Percentiles rank a stretch among this genome's conserved stretches.
Evolutionary conservation across 53 echinoderm and acorn worm species (phyloP).

Genomic region (Hippasteria phrygiana): DNA sequence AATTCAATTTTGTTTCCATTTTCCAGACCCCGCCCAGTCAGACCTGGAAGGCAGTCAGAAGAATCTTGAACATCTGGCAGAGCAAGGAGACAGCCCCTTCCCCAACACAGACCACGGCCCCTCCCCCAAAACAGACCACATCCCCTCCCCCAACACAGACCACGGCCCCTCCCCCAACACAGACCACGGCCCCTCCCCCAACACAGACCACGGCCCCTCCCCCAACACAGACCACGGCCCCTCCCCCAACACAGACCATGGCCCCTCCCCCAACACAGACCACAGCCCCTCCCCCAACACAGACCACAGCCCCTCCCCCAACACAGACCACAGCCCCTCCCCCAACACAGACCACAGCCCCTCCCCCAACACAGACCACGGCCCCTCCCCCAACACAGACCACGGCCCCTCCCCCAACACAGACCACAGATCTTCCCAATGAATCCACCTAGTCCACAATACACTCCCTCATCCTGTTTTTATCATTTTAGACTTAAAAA

Average conservation of each 20-base stretch:
- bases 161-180: conserved; percentile 26
- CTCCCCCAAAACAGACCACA: conserved; percentile 53
- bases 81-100: conserved; percentile 62
- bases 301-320: too few relatives aligned
- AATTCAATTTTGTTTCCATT: too few relatives aligned
- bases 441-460: conserved; percentile 8
- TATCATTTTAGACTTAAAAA: not conserved
- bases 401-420: conserved; percentile 40
- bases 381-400: too few relatives aligned
- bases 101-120: not conserved
- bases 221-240: conserved; percentile 39
- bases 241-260: conserved; percentile 44
- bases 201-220: conserved; percentile 40
- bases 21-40: conserved; percentile 88
- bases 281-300: too few relatives aligned
- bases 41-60: conserved; percentile 94
- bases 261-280: too few relatives aligned
- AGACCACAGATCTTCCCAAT: conserved; percentile 18
- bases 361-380: too few relatives aligned
- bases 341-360: too few relatives aligned
- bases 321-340: too few relatives aligned
- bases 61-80: conserved; percentile 89
- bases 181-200: conserved; percentile 23
- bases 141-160: conserved; percentile 43
- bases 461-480: not conserved